Conservation (phyloP, 2,113 vertebrate genomes). For the Origma solitaria region DNA sequence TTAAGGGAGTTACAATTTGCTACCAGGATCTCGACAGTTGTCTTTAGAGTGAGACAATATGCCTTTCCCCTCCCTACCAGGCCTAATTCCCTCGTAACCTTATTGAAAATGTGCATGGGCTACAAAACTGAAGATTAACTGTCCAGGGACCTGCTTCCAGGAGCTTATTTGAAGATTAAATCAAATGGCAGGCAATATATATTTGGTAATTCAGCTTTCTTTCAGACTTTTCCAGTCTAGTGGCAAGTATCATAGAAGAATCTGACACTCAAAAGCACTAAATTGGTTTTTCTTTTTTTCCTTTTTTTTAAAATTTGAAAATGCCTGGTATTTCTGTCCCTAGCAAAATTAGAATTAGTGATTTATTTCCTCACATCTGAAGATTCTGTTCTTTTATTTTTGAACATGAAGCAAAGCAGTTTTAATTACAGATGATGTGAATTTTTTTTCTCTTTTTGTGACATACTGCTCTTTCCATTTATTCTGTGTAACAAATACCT, state of each 20-base stretch:
- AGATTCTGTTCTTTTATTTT: conserved; percentile 50
- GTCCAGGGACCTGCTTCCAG: conserved; percentile 75
- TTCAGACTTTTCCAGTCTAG: conserved; percentile 50
- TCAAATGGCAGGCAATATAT: conserved; percentile 78
- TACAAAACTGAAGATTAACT: conserved; percentile 80
- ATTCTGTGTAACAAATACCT: conserved; percentile 35
- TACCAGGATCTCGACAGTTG: conserved; percentile 47
- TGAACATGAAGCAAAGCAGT: conserved; percentile 33
- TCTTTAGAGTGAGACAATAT: conserved; percentile 65
- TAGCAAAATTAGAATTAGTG: conserved; percentile 52
- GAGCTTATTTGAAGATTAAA: conserved; percentile 80
- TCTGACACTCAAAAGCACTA: conserved; percentile 56
- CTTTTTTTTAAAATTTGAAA: background rate
- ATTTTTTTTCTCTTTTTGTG: conserved; percentile 1
- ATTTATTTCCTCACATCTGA: conserved; percentile 56
- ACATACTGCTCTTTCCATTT: conserved; percentile 39
- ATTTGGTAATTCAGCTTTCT: conserved; percentile 73
- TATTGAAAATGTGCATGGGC: conserved; percentile 78
- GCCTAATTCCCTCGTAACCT: conserved; percentile 76
- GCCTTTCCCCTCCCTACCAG: conserved; percentile 51
- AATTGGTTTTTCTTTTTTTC: background rate
- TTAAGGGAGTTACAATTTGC: conserved; percentile 62
- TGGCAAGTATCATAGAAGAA: conserved; percentile 55
- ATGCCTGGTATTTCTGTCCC: conserved; percentile 43
- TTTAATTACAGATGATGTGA: conserved; percentile 55